Base-by-base conservation (phyloP, 2,797 vertebrate genomes). In the Gastrophryne carolinensis region DNA sequence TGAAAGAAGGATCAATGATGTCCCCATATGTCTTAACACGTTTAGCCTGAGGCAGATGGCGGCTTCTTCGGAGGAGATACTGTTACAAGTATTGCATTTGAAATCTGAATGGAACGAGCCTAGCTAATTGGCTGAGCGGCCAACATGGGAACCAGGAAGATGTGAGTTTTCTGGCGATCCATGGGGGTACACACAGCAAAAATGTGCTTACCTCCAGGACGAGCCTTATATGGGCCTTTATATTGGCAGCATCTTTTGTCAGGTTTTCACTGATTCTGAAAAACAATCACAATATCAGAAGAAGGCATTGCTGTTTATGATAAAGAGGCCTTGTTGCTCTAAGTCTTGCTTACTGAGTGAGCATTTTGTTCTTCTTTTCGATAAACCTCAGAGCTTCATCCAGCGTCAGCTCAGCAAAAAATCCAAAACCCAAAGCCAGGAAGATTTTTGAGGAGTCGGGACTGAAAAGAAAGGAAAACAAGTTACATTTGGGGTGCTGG, bases 161-260 rank as follows among this genome's bases (percentile, higher is more conserved):
- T n/a, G n/a, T n/a, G n/a, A n/a, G n/a, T n/a, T n/a, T n/a, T n/a
- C n/a, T n/a, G n/a, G n/a, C n/a, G n/a, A n/a, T n/a, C n/a, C n/a
- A n/a, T n/a, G n/a, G n/a, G n/a, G n/a, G n/a, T n/a, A n/a, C n/a
- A n/a, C n/a, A n/a, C n/a, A n/a, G n/a, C n/a, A n/a, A n/a, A n/a
- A n/a, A n/a, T n/a, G n/a, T 26, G 79, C 80, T 87, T 80, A 95
- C 95, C 94, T 97, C 94, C 58, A 95, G 84, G 74, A 96, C 91
- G 90, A 96, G 88, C 35, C 93, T 91, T 79, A 97, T 96, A 82
- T 95, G 91, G 58, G 94, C 95, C 86, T 94, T 97, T 73, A 97
- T 96, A 84, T 93, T 95, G 62, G 93, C 89, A 0, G 92, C 91
- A 80, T 97, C 94, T 89, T 91, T 94, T 63, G 89, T 94, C 62